These are phyloP conservation scores for Hydrochoerus hydrochaeris DNA, from an alignment of 2,113 vertebrate species.

Conservation along the genomic window DNA sequence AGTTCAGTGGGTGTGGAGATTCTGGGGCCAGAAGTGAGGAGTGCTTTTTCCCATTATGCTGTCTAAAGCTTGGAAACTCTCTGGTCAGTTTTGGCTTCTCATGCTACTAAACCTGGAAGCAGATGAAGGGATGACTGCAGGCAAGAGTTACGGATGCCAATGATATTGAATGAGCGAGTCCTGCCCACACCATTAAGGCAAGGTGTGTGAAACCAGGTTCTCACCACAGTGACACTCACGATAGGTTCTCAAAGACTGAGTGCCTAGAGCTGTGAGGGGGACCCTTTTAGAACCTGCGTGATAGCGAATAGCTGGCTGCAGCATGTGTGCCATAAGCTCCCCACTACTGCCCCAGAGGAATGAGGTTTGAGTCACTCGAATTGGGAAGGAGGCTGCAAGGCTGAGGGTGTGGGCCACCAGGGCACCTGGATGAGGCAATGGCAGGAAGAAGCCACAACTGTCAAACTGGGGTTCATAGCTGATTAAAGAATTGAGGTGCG, in stretches of 20 bases:
- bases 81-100: background rate
- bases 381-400: background rate
- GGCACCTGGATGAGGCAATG: background rate
- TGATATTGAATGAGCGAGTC: background rate
- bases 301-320: no score
- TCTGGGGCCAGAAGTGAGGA: background rate
- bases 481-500: no score
- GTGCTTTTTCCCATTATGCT: background rate
- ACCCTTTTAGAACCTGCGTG: no score
- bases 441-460: background rate
- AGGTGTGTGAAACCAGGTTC: background rate
- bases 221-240: background rate
- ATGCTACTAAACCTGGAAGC: background rate
- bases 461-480: background rate
- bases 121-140: background rate
- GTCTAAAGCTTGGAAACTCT: background rate
- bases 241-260: background rate
- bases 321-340: background rate
- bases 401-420: background rate
- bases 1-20: background rate
- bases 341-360: background rate
- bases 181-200: background rate
- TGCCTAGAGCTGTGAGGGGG: background rate
- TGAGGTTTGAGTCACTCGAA: background rate
- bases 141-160: background rate